Percentiles rank a stretch among this genome's conserved stretches.
Evolutionary conservation across 2,888 invertebrate genomes (phyloP).

Genomic region (Orthosia gothica): DNA sequence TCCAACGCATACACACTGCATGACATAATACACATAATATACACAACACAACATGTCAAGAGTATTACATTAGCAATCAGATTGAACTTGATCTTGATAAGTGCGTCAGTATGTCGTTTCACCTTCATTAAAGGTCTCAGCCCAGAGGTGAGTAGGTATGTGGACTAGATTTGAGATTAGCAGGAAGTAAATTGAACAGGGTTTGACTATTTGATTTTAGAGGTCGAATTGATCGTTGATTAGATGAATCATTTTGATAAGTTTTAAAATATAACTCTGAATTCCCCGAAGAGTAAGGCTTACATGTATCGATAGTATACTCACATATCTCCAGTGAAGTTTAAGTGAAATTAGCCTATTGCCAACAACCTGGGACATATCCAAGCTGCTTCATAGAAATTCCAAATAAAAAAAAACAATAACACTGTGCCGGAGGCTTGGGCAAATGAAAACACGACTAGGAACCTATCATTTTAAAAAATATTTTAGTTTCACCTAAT

Average conservation of each 20-base stretch:
- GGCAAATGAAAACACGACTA: too few species aligned
- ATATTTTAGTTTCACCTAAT: too few species aligned
- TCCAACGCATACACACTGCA: slow-evolving; percentile 6
- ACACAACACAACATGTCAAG: slow-evolving; percentile 9
- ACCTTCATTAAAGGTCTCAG: slow-evolving; percentile 45
- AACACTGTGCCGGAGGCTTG: too few species aligned
- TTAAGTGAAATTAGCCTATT: too few species aligned
- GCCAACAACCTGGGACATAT: too few species aligned
- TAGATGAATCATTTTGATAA: neutral
- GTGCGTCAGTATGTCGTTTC: slow-evolving; percentile 25
- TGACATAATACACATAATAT: neutral
- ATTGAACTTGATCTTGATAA: slow-evolving; percentile 57
- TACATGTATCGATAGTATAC: too few species aligned
- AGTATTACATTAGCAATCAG: slow-evolving; percentile 20
- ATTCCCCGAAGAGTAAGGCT: too few species aligned
- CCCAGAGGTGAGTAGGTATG: slow-evolving; percentile 27
- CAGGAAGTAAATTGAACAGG: slow-evolving; percentile 37
- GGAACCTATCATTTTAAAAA: too few species aligned
- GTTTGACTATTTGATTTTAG: neutral
- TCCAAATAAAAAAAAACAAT: too few species aligned
- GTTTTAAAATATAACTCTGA: too few species aligned
- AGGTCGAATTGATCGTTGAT: slow-evolving; percentile 20
- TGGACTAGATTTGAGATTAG: slow-evolving; percentile 41
- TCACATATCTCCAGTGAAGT: too few species aligned
- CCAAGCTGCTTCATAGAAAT: too few species aligned